phyloP scores from a whole-genome alignment of 2,113 vertebrate species.

The Genyomyrus donnyi region DNA sequence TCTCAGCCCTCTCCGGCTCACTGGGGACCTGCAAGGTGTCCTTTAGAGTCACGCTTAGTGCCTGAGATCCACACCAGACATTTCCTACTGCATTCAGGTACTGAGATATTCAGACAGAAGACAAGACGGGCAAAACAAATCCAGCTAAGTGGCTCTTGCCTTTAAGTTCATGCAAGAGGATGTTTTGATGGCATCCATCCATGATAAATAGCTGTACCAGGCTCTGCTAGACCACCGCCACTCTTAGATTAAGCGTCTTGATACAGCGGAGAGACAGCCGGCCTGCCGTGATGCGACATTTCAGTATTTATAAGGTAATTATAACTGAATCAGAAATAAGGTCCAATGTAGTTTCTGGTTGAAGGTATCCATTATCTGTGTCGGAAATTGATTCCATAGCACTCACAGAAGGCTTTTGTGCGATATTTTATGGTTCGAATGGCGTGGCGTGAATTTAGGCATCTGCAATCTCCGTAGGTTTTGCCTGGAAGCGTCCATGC shows the following conservation, averaged over 20 bases:
- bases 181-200: neutral
- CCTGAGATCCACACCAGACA: neutral
- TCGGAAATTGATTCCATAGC: neutral
- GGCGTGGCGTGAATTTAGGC: neutral
- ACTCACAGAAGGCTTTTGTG: neutral
- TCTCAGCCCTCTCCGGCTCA: neutral
- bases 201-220: neutral
- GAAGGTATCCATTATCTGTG: neutral
- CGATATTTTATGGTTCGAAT: neutral
- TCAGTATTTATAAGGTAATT: slow-evolving; percentile 17
- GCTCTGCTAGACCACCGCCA: neutral
- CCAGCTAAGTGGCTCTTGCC: neutral
- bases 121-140: neutral
- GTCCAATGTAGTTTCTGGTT: neutral
- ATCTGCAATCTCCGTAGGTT: neutral
- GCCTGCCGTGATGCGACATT: neutral
- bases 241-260: neutral
- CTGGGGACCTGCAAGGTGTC: neutral
- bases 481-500: neutral
- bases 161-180: neutral
- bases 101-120: neutral
- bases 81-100: neutral
- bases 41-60: neutral
- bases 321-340: slow-evolving; percentile 11
- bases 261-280: neutral